These are phyloP conservation scores for Acleris emargana DNA, from an alignment of 2,888 invertebrate species.

Conservation along the genomic window DNA sequence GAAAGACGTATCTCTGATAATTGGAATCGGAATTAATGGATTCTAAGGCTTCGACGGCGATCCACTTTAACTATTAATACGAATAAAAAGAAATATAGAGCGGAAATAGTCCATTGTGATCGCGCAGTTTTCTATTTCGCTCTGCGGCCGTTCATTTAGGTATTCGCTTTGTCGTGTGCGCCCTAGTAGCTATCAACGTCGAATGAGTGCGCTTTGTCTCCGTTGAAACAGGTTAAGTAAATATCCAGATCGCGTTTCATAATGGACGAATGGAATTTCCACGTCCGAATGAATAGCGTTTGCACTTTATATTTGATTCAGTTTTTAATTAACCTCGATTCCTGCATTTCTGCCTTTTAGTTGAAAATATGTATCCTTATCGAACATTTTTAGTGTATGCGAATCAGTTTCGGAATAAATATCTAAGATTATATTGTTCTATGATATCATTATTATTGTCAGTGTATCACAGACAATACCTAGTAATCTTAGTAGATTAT, in stretches of 20 bases:
- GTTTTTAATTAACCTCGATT: slow-evolving; percentile 67
- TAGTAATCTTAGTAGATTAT: no score
- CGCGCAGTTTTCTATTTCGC: slow-evolving; percentile 57
- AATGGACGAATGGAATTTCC: slow-evolving; percentile 61
- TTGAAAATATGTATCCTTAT: slow-evolving; percentile 23
- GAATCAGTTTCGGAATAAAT: no score
- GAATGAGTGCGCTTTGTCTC: slow-evolving; percentile 61
- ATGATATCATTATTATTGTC: no score
- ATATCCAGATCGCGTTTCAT: slow-evolving; percentile 67
- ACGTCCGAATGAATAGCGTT: slow-evolving; percentile 61
- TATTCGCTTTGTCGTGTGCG: slow-evolving; percentile 61
- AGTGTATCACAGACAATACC: no score
- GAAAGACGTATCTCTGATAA: slow-evolving; percentile 1
- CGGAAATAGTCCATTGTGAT: slow-evolving; percentile 51
- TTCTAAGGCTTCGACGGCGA: slow-evolving; percentile 6
- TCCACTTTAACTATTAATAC: slow-evolving; percentile 25
- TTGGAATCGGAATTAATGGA: slow-evolving; percentile 11
- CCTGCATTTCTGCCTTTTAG: slow-evolving; percentile 41
- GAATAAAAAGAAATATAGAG: slow-evolving; percentile 42
- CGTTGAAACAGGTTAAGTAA: slow-evolving; percentile 74
- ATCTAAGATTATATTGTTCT: no score
- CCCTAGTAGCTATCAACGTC: slow-evolving; percentile 52
- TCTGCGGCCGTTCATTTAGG: slow-evolving; percentile 56
- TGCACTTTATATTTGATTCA: slow-evolving; percentile 61
- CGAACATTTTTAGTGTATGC: no score